Percentiles rank a stretch among this genome's conserved stretches.
These are phyloP conservation scores for Yponomeuta sedellus DNA, from an alignment of 2,888 invertebrate species.

Conservation along the genomic window DNA sequence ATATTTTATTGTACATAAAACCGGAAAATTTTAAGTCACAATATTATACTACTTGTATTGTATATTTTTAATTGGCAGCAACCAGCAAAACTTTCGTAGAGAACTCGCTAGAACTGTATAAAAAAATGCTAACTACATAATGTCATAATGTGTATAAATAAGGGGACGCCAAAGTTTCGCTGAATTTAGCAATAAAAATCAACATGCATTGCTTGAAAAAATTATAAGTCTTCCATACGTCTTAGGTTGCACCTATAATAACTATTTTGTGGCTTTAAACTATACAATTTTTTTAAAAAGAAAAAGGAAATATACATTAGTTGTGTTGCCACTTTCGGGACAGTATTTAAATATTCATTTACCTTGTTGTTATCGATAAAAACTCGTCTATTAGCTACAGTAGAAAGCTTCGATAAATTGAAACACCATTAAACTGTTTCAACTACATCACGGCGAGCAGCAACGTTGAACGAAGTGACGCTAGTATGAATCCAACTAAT, in stretches of 20 bases:
- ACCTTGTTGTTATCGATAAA: no score
- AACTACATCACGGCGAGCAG: no score
- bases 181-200: background rate
- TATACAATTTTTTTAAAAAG: no score
- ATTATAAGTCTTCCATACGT: constrained; percentile 3
- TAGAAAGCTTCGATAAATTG: no score
- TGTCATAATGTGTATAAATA: background rate
- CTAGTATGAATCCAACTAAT: no score
- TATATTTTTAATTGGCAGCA: background rate
- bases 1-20: no score
- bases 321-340: no score
- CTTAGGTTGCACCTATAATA: background rate
- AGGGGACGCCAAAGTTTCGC: constrained; percentile 8
- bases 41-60: background rate
- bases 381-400: no score
- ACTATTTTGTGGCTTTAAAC: background rate
- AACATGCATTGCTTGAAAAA: constrained; percentile 2
- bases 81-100: background rate
- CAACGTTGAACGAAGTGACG: no score
- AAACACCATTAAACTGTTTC: no score
- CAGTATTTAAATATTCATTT: no score
- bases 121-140: background rate
- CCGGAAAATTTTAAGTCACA: background rate
- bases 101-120: constrained; percentile 4
- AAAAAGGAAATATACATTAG: no score